Evolutionary conservation across 2,113 vertebrate genomes (phyloP).

Genomic region (Oenanthe melanoleuca): DNA sequence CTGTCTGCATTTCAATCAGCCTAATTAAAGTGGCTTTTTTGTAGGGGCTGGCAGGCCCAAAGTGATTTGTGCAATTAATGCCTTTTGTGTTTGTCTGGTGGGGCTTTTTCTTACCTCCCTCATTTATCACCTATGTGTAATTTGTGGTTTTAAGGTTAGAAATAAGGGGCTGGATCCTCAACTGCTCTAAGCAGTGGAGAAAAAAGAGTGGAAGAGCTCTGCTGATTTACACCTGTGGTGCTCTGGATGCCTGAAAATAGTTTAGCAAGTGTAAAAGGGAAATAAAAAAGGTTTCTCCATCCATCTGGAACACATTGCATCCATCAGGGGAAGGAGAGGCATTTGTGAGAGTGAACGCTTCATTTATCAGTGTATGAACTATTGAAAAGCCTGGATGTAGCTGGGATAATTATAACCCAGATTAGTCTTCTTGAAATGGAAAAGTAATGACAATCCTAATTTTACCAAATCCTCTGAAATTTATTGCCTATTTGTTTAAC

Average conservation of each 20-base stretch:
- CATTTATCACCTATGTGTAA: neutral
- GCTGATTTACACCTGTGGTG: neutral
- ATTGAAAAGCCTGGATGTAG: slow-evolving; percentile 6
- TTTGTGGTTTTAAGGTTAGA: neutral
- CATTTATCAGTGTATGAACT: slow-evolving; percentile 10
- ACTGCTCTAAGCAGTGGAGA: neutral
- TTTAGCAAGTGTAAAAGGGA: neutral
- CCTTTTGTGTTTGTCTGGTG: neutral
- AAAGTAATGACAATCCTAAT: slow-evolving; percentile 3
- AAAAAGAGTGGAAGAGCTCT: neutral
- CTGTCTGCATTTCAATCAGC: slow-evolving; percentile 29
- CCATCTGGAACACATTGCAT: slow-evolving; percentile 39
- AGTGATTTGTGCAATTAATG: slow-evolving; percentile 14
- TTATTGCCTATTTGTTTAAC: slow-evolving; percentile 37
- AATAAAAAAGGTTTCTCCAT: neutral
- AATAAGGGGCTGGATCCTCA: neutral
- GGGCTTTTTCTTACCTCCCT: neutral
- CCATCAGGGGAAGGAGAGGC: slow-evolving; percentile 7
- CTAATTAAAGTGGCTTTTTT: slow-evolving; percentile 44
- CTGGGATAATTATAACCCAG: slow-evolving; percentile 17
- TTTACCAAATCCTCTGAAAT: slow-evolving; percentile 31
- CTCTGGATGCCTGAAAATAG: slow-evolving; percentile 5
- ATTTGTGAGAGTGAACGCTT: neutral
- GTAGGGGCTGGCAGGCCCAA: neutral
- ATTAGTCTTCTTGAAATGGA: slow-evolving; percentile 17